These are phyloP conservation scores for Cyrtorhinus lividipennis DNA, from an alignment of 1,140 invertebrate genomes.

Conservation along the genomic window DNA sequence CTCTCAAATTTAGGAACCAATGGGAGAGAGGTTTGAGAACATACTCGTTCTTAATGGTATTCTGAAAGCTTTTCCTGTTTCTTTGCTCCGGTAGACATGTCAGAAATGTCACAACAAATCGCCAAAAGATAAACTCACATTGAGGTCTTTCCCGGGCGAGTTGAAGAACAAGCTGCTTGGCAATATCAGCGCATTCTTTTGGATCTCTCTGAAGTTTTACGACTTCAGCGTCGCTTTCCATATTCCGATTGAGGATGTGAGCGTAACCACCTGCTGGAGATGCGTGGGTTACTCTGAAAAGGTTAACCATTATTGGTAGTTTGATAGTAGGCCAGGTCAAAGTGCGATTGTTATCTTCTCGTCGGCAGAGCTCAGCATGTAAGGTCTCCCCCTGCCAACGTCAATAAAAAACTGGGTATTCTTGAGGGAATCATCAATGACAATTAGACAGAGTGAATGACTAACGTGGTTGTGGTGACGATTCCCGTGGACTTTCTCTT, in stretches of 20 bases:
- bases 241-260: constrained; percentile 32
- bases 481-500: constrained; percentile 55
- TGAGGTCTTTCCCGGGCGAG: constrained; percentile 32
- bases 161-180: constrained; percentile 33
- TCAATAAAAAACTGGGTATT: too few species aligned
- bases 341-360: not conserved
- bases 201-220: constrained; percentile 19
- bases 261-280: constrained; percentile 43
- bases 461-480: constrained; percentile 35
- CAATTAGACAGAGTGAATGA: too few species aligned
- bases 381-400: not conserved
- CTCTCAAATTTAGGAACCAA: too few species aligned
- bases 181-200: constrained; percentile 32
- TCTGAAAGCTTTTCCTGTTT: too few species aligned
- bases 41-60: too few species aligned
- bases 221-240: constrained; percentile 32
- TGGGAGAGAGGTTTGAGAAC: too few species aligned
- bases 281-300: constrained; percentile 38
- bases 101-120: too few species aligned
- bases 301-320: not conserved
- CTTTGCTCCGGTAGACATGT: too few species aligned
- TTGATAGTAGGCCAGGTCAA: not conserved
- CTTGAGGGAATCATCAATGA: too few species aligned
- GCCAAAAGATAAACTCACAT: too few species aligned
- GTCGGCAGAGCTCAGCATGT: constrained; percentile 29